Conservation (phyloP, 2,888 invertebrate species). For the Entomobrya proxima region DNA sequence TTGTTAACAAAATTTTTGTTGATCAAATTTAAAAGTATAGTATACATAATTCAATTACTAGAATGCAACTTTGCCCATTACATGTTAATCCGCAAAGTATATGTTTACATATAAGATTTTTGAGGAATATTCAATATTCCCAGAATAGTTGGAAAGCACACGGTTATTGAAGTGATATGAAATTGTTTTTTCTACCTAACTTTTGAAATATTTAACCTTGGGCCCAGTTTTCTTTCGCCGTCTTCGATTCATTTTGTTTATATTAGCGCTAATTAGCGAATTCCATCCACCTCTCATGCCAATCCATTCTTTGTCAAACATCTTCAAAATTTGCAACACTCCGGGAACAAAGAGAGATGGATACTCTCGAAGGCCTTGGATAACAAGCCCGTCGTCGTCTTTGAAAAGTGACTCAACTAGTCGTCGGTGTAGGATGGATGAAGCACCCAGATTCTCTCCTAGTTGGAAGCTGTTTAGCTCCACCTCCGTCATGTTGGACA, state of each 20-base stretch:
- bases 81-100: too few species aligned
- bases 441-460: background rate
- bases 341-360: constrained; percentile 6
- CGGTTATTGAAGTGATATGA: too few species aligned
- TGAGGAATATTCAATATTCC: too few species aligned
- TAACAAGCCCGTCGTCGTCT: background rate
- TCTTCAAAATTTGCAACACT: background rate
- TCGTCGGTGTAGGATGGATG: background rate
- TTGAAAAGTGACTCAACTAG: background rate
- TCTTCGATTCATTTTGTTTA: background rate
- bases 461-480: background rate
- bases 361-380: background rate
- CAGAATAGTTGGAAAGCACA: too few species aligned
- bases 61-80: too few species aligned
- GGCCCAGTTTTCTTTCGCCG: background rate
- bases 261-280: background rate
- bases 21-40: too few species aligned
- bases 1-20: too few species aligned
- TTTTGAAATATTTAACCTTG: too few species aligned
- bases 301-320: constrained; percentile 6
- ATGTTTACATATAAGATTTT: too few species aligned
- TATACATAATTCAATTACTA: too few species aligned
- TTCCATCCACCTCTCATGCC: constrained; percentile 15
- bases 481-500: background rate
- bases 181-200: too few species aligned